Evolutionary conservation across 2,113 vertebrate species (phyloP).

Genomic region (Pungitius pungitius): DNA sequence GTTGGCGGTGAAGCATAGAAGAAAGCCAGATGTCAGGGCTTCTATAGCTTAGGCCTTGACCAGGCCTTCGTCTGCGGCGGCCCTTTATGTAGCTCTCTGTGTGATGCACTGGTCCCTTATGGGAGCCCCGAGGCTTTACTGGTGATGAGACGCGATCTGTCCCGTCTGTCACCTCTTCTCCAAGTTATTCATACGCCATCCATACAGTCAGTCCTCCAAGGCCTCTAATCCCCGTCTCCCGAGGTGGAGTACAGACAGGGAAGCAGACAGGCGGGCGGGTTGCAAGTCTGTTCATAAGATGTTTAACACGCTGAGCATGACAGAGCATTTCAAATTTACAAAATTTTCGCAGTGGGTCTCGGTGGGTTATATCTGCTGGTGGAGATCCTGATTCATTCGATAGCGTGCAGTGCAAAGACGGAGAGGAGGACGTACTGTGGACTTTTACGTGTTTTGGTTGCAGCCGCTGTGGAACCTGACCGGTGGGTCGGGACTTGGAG

Average conservation of each 20-base stretch:
- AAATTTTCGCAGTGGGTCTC: slow-evolving; percentile 43
- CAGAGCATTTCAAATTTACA: slow-evolving; percentile 70
- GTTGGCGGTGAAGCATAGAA: slow-evolving; percentile 79
- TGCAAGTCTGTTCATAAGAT: slow-evolving; percentile 73
- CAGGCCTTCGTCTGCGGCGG: slow-evolving; percentile 80
- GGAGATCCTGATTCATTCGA: slow-evolving; percentile 48
- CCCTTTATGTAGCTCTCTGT: slow-evolving; percentile 79
- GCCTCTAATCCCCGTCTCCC: slow-evolving; percentile 81
- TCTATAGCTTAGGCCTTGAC: slow-evolving; percentile 83
- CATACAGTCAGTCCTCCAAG: slow-evolving; percentile 81
- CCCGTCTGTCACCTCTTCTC: slow-evolving; percentile 82
- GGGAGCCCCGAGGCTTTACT: slow-evolving; percentile 81
- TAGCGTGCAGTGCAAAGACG: slow-evolving; percentile 28
- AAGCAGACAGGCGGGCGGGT: slow-evolving; percentile 72
- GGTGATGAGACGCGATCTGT: slow-evolving; percentile 83
- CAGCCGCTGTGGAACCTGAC: slow-evolving; percentile 2
- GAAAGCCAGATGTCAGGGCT: slow-evolving; percentile 83
- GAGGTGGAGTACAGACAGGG: slow-evolving; percentile 76
- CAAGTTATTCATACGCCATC: slow-evolving; percentile 79
- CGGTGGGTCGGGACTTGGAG: not conserved
- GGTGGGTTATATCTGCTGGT: slow-evolving; percentile 40
- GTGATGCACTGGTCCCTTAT: slow-evolving; percentile 76
- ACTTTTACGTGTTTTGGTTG: slow-evolving; percentile 14
- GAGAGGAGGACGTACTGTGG: not conserved
- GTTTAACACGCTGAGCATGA: slow-evolving; percentile 74